Evolutionary conservation across 1,140 invertebrate genomes (phyloP), one percentile per base, ranked within the genome.

Genomic region (Atta colombica): DNA sequence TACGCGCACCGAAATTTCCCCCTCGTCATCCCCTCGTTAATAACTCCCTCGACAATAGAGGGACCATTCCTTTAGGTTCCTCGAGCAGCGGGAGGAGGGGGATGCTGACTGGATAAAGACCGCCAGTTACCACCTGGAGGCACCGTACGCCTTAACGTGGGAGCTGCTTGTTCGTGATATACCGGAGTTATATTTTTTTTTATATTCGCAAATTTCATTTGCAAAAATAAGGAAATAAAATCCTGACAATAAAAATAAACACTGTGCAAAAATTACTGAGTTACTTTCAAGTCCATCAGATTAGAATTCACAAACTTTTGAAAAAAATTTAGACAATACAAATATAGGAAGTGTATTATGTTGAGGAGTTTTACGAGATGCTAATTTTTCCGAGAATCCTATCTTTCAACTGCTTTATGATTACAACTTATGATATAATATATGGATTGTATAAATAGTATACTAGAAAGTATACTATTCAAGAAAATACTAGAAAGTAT

Each of bases 51-150:
- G 65, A 91, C 90, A 91, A 91, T 89, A 74, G 90, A 80, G 53
- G 71, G 71, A 31, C 85, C 71, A 74, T 55, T 80, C 85, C 78
- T 84, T 84, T 87, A 80, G 77, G 77, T 87, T 88, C 87, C 77
- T 88, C 58, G 18, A 39, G 65, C 65, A 72, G 65, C 69, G 77
- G 80, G 58, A 84, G 87, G 53, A 80, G 72, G 65, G 87, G 81
- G 89, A 91, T 88, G 87, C 49, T 66, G 85, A 80, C 77, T 89
- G 85, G 81, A 86, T 87, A 88, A 86, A 89, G 81, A 87, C 78
- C 53, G 65, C 88, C 89, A 89, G 90, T 91, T 87, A 87, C 87
- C 92, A 92, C 92, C 92, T 92, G 92, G 90, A 84, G 85, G 75
- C 85, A 87, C 68, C 61, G 77, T 68, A 45, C 78, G 75, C 82